Evolutionary conservation across 2,797 vertebrate species (phyloP).

Genomic region (Silurus aristotelis): DNA sequence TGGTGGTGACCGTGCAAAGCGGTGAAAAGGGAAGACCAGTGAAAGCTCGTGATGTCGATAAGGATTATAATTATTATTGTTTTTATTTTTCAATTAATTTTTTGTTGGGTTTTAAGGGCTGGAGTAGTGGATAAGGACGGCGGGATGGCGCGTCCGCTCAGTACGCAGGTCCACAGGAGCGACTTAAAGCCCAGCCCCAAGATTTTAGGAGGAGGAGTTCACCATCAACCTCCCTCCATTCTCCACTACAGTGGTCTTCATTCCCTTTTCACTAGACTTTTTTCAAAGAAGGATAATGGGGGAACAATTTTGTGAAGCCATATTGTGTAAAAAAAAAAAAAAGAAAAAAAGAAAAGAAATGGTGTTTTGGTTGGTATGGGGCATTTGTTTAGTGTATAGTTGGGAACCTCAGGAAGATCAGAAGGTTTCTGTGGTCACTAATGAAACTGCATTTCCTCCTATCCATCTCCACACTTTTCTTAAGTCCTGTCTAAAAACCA

Average conservation of each 20-base stretch:
- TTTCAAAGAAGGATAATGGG: not conserved
- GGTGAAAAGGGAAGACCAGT: not conserved
- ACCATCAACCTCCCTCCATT: conserved; percentile 7
- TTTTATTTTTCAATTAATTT: not conserved
- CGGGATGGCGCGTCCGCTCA: conserved; percentile 39
- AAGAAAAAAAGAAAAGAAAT: no score
- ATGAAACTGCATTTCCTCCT: not conserved
- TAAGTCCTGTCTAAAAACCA: not conserved
- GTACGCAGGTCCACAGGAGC: conserved; percentile 44
- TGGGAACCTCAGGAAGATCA: not conserved
- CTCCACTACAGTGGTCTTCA: not conserved
- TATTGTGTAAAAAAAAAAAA: not conserved
- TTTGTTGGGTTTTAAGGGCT: conserved; percentile 1
- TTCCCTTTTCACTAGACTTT: not conserved
- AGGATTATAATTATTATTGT: not conserved
- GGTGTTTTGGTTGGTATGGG: not conserved
- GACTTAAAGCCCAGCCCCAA: conserved; percentile 41
- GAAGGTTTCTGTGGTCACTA: not conserved
- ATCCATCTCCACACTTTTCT: not conserved
- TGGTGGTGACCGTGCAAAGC: conserved; percentile 36
- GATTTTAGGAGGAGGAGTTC: conserved; percentile 36
- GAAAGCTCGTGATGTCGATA: not conserved
- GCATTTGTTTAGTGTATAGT: not conserved
- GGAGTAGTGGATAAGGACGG: conserved; percentile 14
- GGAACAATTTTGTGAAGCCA: not conserved